Percentiles rank a stretch among this genome's conserved stretches.
These are phyloP conservation scores for Tokudaia tokunoshimensis DNA, from an alignment of 2,797 vertebrate genomes.

Conservation along the genomic window DNA sequence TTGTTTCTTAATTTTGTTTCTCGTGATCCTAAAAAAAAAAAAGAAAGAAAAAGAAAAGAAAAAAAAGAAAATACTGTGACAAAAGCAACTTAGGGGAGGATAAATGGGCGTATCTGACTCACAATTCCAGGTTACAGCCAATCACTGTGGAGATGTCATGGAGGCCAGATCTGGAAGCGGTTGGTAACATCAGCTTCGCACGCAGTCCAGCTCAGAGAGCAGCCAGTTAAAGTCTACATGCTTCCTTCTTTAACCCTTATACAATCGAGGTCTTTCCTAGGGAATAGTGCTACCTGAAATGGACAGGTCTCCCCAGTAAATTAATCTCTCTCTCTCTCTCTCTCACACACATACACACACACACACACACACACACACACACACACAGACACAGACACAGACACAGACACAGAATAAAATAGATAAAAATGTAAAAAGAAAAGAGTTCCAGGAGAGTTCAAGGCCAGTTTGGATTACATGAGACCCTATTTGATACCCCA, in stretches of 20 bases:
- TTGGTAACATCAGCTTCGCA: neutral
- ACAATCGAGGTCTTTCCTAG: neutral
- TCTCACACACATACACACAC: neutral
- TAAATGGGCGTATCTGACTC: neutral
- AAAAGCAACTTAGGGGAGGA: neutral
- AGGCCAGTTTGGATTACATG: neutral
- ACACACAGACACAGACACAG: neutral
- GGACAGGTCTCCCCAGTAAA: neutral
- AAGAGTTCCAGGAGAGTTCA: neutral
- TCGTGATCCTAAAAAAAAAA: neutral
- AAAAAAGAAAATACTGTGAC: neutral
- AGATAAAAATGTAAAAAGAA: neutral
- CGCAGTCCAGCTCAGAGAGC: neutral
- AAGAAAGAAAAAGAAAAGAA: too few relatives aligned
- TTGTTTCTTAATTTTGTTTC: neutral
- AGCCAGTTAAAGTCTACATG: neutral
- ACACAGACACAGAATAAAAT: neutral
- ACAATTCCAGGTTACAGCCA: neutral
- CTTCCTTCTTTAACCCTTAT: neutral
- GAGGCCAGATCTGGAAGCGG: neutral
- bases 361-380: neutral
- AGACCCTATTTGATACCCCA: neutral
- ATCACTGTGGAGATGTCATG: neutral
- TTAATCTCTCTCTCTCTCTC: neutral
- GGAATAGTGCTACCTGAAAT: neutral